Evolutionary conservation across 2,888 invertebrate species (phyloP).

Genomic region (Drosophila picticornis): DNA sequence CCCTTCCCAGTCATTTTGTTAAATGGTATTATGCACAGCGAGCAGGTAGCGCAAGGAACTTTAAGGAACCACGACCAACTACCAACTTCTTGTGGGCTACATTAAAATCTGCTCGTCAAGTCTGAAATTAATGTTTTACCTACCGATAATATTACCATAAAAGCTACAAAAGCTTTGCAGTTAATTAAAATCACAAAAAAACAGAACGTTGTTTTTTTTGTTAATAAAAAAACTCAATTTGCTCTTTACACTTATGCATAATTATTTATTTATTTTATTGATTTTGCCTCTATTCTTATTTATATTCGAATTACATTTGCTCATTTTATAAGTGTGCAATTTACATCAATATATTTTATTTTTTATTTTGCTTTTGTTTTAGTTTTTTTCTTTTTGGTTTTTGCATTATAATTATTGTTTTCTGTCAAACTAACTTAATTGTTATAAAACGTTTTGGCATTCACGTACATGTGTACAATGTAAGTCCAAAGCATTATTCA

Average conservation of each 20-base stretch:
- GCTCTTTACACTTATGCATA: slow-evolving; percentile 62
- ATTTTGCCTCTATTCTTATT: slow-evolving; percentile 25
- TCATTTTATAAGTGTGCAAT: slow-evolving; percentile 30
- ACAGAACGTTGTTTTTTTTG: neutral
- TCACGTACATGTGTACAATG: slow-evolving; percentile 53
- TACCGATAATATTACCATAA: neutral
- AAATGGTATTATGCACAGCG: no score
- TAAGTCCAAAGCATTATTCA: slow-evolving; percentile 23
- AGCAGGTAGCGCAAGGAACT: no score
- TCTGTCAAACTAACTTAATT: slow-evolving; percentile 80
- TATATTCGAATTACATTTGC: slow-evolving; percentile 35
- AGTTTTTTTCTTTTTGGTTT: slow-evolving; percentile 24
- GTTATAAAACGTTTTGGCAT: slow-evolving; percentile 57
- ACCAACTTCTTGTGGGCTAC: no score
- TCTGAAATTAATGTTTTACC: neutral
- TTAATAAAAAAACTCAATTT: slow-evolving; percentile 5
- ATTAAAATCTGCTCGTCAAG: no score
- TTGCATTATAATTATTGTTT: slow-evolving; percentile 78
- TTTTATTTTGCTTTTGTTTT: slow-evolving; percentile 5
- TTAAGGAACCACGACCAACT: no score
- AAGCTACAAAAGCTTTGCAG: neutral
- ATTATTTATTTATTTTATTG: slow-evolving; percentile 63
- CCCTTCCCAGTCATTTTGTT: no score
- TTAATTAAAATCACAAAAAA: neutral
- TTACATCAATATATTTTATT: slow-evolving; percentile 40